phyloP scores from a whole-genome alignment of 2,113 vertebrate species.

The Dolichotis patagonum region DNA sequence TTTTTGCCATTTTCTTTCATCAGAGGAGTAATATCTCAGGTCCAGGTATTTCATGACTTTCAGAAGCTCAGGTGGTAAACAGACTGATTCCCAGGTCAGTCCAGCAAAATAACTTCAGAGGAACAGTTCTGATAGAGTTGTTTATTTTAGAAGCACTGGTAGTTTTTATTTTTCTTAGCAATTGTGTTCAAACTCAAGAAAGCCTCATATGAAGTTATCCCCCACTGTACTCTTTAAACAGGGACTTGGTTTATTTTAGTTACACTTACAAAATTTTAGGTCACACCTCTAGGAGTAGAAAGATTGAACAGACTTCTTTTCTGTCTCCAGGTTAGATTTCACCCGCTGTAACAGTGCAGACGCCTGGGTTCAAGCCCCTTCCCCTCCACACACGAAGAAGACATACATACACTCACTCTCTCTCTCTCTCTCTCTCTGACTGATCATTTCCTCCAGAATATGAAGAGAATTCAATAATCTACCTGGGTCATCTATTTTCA shows the following conservation, averaged over 20 bases:
- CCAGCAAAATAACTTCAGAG: conserved; percentile 9
- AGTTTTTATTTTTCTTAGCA: conserved; percentile 22
- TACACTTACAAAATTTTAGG: not conserved
- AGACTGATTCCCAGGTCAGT: not conserved
- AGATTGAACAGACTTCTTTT: conserved; percentile 20
- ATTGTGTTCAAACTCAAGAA: not conserved
- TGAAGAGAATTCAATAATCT: not conserved
- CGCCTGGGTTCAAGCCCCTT: not conserved
- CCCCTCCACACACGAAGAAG: not conserved
- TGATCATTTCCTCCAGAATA: conserved; percentile 40
- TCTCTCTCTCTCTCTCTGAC: too few species aligned
- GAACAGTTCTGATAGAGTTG: not conserved
- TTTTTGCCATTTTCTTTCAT: not conserved
- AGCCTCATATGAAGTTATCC: not conserved
- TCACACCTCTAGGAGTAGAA: conserved; percentile 30
- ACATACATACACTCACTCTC: not conserved
- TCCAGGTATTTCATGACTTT: not conserved
- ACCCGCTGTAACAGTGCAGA: not conserved
- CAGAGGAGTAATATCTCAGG: not conserved
- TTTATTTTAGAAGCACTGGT: not conserved
- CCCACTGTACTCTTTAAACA: not conserved
- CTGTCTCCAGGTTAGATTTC: conserved; percentile 30
- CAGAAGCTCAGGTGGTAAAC: not conserved
- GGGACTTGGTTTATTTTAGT: not conserved
- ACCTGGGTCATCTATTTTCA: not conserved